Conservation (phyloP, 2,113 vertebrate genomes). For the Okapia johnstoni region DNA sequence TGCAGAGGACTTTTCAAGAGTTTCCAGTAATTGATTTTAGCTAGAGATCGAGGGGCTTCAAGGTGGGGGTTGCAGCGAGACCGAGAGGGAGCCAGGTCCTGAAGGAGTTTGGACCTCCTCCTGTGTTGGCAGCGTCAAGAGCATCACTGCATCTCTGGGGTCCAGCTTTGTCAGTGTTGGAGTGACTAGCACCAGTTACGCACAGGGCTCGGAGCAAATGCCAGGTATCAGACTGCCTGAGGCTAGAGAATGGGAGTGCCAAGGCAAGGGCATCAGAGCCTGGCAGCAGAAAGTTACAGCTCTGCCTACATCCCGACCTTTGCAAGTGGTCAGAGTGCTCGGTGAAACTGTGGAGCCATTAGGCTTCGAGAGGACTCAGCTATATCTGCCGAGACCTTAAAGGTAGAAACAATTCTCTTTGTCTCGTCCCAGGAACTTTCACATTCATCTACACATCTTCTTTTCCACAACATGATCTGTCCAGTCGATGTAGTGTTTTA, state of each 20-base stretch:
- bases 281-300: not conserved
- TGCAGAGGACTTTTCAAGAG: not conserved
- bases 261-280: not conserved
- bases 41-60: not conserved
- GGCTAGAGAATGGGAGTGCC: accelerated
- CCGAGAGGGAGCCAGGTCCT: not conserved
- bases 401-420: not conserved
- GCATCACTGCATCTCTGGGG: not conserved
- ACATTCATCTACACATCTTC: not conserved
- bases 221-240: not conserved
- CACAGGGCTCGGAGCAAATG: not conserved
- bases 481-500: not conserved
- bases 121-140: accelerated
- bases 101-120: not conserved
- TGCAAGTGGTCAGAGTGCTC: not conserved
- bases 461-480: not conserved
- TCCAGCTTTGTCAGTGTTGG: not conserved
- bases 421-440: not conserved
- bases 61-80: not conserved
- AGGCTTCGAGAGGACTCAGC: not conserved
- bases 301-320: not conserved
- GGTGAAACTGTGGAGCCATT: not conserved
- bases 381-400: not conserved
- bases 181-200: not conserved
- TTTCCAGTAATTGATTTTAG: not conserved